Evolutionary conservation across 2,113 vertebrate species (phyloP).

Genomic region (Blennius ocellaris): DNA sequence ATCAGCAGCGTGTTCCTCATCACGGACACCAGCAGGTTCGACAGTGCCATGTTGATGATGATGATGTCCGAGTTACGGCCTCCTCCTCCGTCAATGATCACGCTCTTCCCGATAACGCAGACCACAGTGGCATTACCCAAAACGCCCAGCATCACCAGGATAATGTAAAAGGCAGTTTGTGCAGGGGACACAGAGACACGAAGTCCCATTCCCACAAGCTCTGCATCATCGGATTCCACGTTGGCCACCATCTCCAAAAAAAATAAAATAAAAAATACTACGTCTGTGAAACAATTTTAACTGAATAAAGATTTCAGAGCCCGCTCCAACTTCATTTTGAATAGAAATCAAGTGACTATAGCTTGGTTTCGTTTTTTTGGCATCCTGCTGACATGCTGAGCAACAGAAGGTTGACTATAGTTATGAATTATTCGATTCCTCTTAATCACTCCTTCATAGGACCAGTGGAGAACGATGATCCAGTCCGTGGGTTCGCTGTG

Average conservation of each 20-base stretch:
- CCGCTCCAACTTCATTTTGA: slow-evolving; percentile 12
- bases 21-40: slow-evolving; percentile 82
- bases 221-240: neutral
- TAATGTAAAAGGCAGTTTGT: slow-evolving; percentile 67
- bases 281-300: slow-evolving; percentile 8
- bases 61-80: slow-evolving; percentile 82
- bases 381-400: neutral
- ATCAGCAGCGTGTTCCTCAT: slow-evolving; percentile 79
- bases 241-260: neutral
- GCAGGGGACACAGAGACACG: slow-evolving; percentile 45
- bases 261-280: neutral
- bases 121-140: slow-evolving; percentile 79
- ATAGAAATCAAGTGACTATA: neutral
- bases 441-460: neutral
- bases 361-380: slow-evolving; percentile 2
- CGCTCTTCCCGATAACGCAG: slow-evolving; percentile 72
- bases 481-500: neutral
- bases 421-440: neutral
- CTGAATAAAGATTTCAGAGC: neutral
- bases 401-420: neutral
- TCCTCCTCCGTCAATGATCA: slow-evolving; percentile 56
- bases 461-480: slow-evolving; percentile 4
- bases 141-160: slow-evolving; percentile 80
- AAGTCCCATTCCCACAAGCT: slow-evolving; percentile 65
- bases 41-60: slow-evolving; percentile 83